A percentile compares a stretch with the other conserved stretches of the same genome.
Conservation (phyloP, 2,113 vertebrate genomes). For the Natator depressus region DNA sequence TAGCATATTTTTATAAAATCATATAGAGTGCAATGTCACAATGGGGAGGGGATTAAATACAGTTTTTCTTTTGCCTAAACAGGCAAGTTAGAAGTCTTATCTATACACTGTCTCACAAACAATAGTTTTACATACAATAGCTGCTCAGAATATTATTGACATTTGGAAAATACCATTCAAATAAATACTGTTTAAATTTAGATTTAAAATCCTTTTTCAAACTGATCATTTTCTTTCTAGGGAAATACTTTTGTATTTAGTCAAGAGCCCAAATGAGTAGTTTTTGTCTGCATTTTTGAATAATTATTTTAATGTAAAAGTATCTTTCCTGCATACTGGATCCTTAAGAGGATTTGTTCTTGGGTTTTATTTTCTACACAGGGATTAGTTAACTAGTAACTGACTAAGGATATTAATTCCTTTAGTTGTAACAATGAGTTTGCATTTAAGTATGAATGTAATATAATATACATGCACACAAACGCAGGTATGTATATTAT, state of each 20-base stretch:
- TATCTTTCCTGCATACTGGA: neutral
- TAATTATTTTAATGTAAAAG: neutral
- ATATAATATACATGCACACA: neutral
- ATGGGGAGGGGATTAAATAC: neutral
- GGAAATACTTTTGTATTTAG: neutral
- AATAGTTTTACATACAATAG: neutral
- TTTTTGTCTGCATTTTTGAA: neutral
- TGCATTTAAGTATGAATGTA: neutral
- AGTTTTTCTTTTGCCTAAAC: neutral
- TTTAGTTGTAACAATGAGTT: neutral
- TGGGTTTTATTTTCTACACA: neutral
- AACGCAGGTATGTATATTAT: neutral
- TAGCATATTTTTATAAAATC: too few relatives aligned
- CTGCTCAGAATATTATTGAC: neutral
- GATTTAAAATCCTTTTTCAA: neutral
- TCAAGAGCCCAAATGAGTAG: neutral
- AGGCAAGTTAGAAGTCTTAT: neutral
- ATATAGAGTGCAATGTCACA: too few relatives aligned
- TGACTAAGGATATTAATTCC: neutral
- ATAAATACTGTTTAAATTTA: neutral
- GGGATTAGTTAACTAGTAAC: neutral
- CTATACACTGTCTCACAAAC: neutral
- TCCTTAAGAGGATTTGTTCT: neutral
- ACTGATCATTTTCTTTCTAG: neutral
- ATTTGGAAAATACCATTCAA: neutral